Evolutionary conservation across 2,113 vertebrate genomes (phyloP), one percentile per base, ranked within the genome.

Genomic region (Scalopus aquaticus): DNA sequence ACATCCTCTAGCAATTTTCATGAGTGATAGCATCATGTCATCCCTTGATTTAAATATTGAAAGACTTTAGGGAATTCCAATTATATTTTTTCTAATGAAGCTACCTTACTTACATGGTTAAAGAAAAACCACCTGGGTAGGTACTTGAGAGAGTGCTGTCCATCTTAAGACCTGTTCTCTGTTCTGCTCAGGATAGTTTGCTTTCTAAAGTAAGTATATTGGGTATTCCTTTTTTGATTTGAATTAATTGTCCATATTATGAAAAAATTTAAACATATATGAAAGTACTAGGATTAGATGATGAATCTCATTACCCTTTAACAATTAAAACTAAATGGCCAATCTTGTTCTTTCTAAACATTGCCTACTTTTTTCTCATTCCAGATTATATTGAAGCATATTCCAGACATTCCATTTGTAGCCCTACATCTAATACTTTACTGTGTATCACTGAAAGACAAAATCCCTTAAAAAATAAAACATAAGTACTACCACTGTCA

Each of bases 381-480:
- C 1, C 20, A 85, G 28, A 51, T 78, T 77, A 22, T 49, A 69
- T 24, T 82, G 42, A 84, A 91, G 17, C 42, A 76, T 73, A 46
- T 69, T 80, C 8, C 24, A 60, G n/a, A 51, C 17, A 64, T 89
- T 89, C 28, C 54, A 62, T 86, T 79, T 91, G 30, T 91, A 44
- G 54, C 9, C 70, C 19, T 93, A 56, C 1, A 73, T 51, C 16
- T 51, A 51, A 51, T 83, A 44, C 49, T 84, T 30, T 28, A 85
- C 42, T 85, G 13, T 51, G 7, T 76, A 78, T 37, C 32, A 89
- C 28, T 89, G 77, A 88, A 74, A 87, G 39, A 64, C 44, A 84
- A 62, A 87, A 58, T 49, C 44, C 92, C 39, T 90, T 90, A 54
- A 78, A 88, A 89, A 80, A 13, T 82, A 73, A 60, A 42, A 49